Percentiles rank a stretch among this genome's conserved stretches.
phyloP scores from a whole-genome alignment of 2,797 vertebrate species.

The Micromesistius poutassou region DNA sequence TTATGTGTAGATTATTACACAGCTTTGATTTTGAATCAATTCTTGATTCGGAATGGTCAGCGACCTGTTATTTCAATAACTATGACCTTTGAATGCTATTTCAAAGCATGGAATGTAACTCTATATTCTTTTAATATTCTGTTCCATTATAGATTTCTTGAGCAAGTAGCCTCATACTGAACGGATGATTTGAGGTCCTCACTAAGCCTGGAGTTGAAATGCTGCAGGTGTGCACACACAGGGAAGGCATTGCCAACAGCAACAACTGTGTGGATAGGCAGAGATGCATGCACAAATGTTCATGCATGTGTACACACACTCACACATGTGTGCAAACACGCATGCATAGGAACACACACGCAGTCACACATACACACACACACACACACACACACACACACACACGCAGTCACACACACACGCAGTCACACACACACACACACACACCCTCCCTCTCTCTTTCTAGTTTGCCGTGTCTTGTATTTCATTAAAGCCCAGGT shows the following conservation, averaged over 20 bases:
- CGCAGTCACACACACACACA: constrained; percentile 1
- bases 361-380: no score
- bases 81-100: no score
- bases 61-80: no score
- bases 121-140: no score
- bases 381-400: constrained; percentile 6
- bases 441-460: constrained; percentile 4
- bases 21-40: no score
- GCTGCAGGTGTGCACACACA: constrained; percentile 24
- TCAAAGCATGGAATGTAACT: no score
- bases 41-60: no score
- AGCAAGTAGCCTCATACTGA: no score
- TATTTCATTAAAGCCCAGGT: constrained; percentile 64
- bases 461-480: constrained; percentile 53
- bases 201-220: constrained; percentile 36
- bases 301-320: background rate
- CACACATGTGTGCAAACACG: constrained; percentile 23
- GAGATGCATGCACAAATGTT: constrained; percentile 23
- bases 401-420: background rate
- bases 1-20: no score
- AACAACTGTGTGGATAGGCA: constrained; percentile 15
- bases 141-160: no score
- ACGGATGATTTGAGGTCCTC: constrained; percentile 32
- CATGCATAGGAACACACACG: background rate
- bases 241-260: background rate